A percentile compares a stretch with the other conserved stretches of the same genome.
These are phyloP conservation scores for Agrenia bidenticulata DNA, from an alignment of 2,888 invertebrate genomes.

Conservation along the genomic window DNA sequence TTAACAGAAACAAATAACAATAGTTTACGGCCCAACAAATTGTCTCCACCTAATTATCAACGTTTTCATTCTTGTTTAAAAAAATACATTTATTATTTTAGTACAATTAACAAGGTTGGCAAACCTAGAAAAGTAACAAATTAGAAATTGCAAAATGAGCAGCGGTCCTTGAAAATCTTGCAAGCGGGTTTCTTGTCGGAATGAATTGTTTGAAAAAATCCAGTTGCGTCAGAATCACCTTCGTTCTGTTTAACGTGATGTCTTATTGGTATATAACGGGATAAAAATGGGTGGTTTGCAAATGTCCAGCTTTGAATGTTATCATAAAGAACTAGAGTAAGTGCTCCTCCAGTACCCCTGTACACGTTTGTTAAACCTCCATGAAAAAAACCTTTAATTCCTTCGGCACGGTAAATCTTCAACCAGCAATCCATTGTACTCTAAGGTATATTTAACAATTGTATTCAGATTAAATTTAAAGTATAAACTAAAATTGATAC, in stretches of 20 bases:
- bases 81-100: too few relatives aligned
- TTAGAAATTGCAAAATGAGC: constrained; percentile 17
- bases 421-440: constrained; percentile 21
- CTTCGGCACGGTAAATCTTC: constrained; percentile 27
- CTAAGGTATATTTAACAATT: constrained; percentile 1
- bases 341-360: constrained; percentile 39
- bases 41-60: too few relatives aligned
- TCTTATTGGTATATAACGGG: constrained; percentile 3
- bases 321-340: constrained; percentile 39
- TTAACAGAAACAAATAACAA: too few relatives aligned
- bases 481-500: background rate
- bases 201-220: too few relatives aligned
- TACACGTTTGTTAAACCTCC: constrained; percentile 34
- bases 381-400: constrained; percentile 38
- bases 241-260: background rate
- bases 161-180: constrained; percentile 11
- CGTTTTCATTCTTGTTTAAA: too few relatives aligned
- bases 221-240: background rate
- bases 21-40: too few relatives aligned
- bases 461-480: background rate
- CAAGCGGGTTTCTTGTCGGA: constrained; percentile 3
- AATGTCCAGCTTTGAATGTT: constrained; percentile 21
- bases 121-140: background rate
- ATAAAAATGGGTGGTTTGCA: constrained; percentile 6
- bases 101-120: too few relatives aligned